Evolutionary conservation across 2,888 invertebrate genomes (phyloP), one percentile per base, ranked within the genome.

Genomic region (Byasa hedistus): DNA sequence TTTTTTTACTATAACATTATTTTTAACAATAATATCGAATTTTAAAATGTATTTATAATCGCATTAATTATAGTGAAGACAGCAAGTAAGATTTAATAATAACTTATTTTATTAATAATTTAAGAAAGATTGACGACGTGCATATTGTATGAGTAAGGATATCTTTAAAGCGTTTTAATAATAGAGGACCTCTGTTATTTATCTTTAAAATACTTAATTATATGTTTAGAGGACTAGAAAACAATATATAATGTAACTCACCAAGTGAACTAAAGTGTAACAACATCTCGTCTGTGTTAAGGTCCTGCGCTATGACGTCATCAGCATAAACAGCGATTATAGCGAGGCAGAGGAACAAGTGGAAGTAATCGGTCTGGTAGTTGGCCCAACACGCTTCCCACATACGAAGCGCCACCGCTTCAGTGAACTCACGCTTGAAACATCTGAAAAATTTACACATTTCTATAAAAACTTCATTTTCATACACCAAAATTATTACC

Each of bases 361-460:
- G 98, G 90, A 99, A 99, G 85, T 98, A 98, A 84, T 98, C 97
- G 0, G 98, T 98, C 80, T 98, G 94, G 85, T 98, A 98, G 89
- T 98, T 98, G 0, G 98, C 96, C 99, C 99, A 99, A 87, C 98
- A 99, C 3, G 98, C 96, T 89, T 98, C 98, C 98, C 98, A 98
- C 96, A 98, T 98, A 44, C 96, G 93, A 57, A 98, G 93, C 0
- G 97, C 97, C 51, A 97, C 96, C 19, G 95, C 94, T 82, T 98
- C 97, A 0, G 96, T 95, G 80, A 98, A 98, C 86, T 98, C 98
- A 0, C 98, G 93, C 78, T 97, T 97, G 88, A 98, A 97, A 83
- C 98, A 98, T 69, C 96, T 96, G 83, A 39, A 63, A 59, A 19
- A 10, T 66, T 59, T 10, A 1, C 22, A 24, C 22, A 52, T 4